Base-by-base conservation (phyloP, 2,888 invertebrate species). In the Morpho achilles region DNA sequence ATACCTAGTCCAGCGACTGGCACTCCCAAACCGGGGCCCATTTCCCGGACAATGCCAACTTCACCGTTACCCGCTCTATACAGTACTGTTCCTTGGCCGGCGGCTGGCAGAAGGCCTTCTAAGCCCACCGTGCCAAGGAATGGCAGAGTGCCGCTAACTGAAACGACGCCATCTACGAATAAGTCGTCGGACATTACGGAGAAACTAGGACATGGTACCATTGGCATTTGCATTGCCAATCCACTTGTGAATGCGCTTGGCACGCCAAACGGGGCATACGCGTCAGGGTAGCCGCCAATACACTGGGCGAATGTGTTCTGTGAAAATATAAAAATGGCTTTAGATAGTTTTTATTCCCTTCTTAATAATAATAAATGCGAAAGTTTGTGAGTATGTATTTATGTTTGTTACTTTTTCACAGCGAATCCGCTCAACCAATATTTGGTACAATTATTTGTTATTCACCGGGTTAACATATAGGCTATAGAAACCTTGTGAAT, bases 101-200 rank as follows among this genome's bases (percentile, higher is more conserved):
- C 44, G 3, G 69, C 61, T 8, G 75, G 76, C 4, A 78, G 49
- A 0, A 67, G n/a, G 2, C 79, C 78, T 10, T 73, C 75, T 3
- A 79, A 50, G n/a, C 67, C 67, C 8, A 79, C 75, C 1, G 77
- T 68, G 32, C 77, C 72, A 7, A 70, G 48, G 59, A 79, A 77
- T 1, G 79, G 79, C 44, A 79, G 49, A 0, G 63, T 70, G 0
- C 79, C 79, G 3, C 62, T 50, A 0, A 79, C 79, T 4, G 69
- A 56, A 7, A 79, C 70, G 7, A 62, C 57, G 2, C 79, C 79
- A 32, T 73, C 73, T 16, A 77, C 74, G 0, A 74, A 46, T 41
- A 79, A 59, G 8, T 73, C 63, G 1, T 79, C 79, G 1, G 80
- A 69, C 9, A 68, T 51, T 42, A 70, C 60, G 23, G 59, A 63